Conservation (phyloP, 2,797 vertebrate genomes). For the Centropyge bicolor region DNA sequence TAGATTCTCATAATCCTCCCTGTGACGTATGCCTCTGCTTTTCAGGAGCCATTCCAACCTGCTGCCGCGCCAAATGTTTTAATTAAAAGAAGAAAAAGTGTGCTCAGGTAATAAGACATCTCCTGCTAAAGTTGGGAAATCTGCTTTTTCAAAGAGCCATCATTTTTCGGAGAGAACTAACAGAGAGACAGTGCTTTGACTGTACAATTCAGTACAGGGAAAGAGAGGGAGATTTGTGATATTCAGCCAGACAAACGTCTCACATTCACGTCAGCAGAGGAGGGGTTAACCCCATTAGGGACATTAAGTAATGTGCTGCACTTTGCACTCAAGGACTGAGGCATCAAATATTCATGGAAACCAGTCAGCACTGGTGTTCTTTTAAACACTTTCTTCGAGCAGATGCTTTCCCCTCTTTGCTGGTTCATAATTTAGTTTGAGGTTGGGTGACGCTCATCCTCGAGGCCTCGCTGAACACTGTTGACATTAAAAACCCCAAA, state of each 20-base stretch:
- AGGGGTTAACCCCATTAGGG: conserved; percentile 63
- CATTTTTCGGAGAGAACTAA: conserved; percentile 36
- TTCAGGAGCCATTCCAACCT: conserved; percentile 69
- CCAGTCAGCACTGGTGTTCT: conserved; percentile 72
- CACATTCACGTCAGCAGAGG: conserved; percentile 48
- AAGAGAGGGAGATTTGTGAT: conserved; percentile 23
- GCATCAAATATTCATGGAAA: conserved; percentile 83
- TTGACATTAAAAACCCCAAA: conserved; percentile 54
- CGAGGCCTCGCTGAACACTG: conserved; percentile 37
- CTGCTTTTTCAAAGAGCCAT: conserved; percentile 30
- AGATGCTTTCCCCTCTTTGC: conserved; percentile 54
- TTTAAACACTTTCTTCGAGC: conserved; percentile 70
- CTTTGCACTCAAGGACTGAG: conserved; percentile 69
- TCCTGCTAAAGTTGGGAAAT: conserved; percentile 54
- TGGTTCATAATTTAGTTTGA: conserved; percentile 69
- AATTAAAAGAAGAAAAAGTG: conserved; percentile 77
- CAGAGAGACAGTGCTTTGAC: conserved; percentile 21
- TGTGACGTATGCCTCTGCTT: conserved; percentile 76
- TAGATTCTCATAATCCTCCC: conserved; percentile 78
- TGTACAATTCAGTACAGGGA: conserved; percentile 13
- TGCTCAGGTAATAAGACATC: conserved; percentile 61
- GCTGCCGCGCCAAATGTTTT: conserved; percentile 71
- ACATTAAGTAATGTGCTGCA: conserved; percentile 76
- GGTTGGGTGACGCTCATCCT: conserved; percentile 42
- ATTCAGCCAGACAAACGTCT: conserved; percentile 35